Percentiles rank a stretch among this genome's conserved stretches.
Evolutionary conservation across 2,113 vertebrate species (phyloP).

Genomic region (Aphyosemion australe): DNA sequence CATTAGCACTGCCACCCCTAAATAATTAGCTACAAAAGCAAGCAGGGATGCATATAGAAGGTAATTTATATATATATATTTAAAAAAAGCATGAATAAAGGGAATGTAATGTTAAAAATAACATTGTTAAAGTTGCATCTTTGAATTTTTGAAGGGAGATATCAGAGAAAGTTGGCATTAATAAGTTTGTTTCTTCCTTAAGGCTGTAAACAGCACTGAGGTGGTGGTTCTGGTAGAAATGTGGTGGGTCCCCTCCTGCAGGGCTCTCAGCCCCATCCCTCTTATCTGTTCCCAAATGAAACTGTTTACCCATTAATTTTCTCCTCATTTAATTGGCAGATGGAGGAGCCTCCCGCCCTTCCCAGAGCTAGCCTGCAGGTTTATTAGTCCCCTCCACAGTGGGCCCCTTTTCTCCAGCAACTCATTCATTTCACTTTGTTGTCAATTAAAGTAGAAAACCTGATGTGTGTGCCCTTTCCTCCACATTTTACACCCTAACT

Average conservation of each 20-base stretch:
- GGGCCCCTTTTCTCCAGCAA: conserved; percentile 29
- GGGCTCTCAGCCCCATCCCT: conserved; percentile 30
- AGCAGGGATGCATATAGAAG: background rate
- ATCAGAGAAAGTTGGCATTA: conserved; percentile 34
- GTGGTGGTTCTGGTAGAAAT: conserved; percentile 11
- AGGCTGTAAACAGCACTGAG: conserved; percentile 31
- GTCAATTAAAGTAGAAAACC: conserved; percentile 48
- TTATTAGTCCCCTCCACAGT: conserved; percentile 60
- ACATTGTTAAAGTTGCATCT: background rate
- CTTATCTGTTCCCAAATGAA: conserved; percentile 52
- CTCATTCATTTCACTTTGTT: conserved; percentile 63
- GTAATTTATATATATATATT: no score
- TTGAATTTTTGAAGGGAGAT: conserved; percentile 23
- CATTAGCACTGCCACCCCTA: conserved; percentile 11
- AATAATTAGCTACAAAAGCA: conserved; percentile 48
- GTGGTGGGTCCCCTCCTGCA: conserved; percentile 8
- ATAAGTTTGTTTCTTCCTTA: conserved; percentile 33
- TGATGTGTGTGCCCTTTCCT: conserved; percentile 58
- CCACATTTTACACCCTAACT: conserved; percentile 26
- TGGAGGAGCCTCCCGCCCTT: conserved; percentile 1
- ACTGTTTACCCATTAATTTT: conserved; percentile 64
- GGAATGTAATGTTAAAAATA: no score
- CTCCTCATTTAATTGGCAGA: conserved; percentile 64
- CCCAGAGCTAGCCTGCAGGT: conserved; percentile 49
- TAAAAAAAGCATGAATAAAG: no score